phyloP scores from a whole-genome alignment of 2,797 vertebrate species.

The Taenioides sp. region DNA sequence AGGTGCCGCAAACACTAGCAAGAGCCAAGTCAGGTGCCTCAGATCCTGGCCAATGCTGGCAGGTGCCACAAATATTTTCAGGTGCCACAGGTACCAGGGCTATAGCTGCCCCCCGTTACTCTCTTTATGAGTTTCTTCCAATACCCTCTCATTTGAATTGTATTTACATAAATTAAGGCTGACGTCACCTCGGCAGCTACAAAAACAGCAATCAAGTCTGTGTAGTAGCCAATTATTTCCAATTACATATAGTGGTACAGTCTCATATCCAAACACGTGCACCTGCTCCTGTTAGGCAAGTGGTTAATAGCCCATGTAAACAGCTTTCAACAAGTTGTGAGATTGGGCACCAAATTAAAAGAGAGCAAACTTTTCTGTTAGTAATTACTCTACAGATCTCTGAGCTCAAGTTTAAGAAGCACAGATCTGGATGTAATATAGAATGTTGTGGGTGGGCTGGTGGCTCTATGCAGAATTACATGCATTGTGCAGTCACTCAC shows the following conservation, averaged over 20 bases:
- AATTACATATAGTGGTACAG: background rate
- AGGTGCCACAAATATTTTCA: too few species aligned
- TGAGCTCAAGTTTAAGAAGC: constrained; percentile 12
- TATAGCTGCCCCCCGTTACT: too few species aligned
- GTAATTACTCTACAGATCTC: constrained; percentile 25
- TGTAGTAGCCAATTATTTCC: too few species aligned
- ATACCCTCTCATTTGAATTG: too few species aligned
- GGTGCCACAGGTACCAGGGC: too few species aligned
- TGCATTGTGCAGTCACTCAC: constrained; percentile 47
- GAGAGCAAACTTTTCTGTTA: constrained; percentile 1
- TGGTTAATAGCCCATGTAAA: background rate
- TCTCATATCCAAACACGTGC: background rate
- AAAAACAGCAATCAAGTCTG: too few species aligned
- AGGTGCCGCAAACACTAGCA: too few species aligned
- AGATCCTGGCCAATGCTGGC: too few species aligned
- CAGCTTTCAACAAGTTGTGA: background rate
- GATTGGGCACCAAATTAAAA: constrained; percentile 1
- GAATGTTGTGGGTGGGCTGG: constrained; percentile 53
- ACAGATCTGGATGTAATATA: constrained; percentile 45
- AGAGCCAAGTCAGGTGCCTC: too few species aligned
- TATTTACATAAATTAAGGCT: too few species aligned
- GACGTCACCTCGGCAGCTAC: too few species aligned
- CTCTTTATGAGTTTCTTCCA: too few species aligned
- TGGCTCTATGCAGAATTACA: constrained; percentile 53
- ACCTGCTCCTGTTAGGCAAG: background rate